Base-by-base conservation (phyloP, 2,888 invertebrate species). In the Nasonovia ribisnigri region DNA sequence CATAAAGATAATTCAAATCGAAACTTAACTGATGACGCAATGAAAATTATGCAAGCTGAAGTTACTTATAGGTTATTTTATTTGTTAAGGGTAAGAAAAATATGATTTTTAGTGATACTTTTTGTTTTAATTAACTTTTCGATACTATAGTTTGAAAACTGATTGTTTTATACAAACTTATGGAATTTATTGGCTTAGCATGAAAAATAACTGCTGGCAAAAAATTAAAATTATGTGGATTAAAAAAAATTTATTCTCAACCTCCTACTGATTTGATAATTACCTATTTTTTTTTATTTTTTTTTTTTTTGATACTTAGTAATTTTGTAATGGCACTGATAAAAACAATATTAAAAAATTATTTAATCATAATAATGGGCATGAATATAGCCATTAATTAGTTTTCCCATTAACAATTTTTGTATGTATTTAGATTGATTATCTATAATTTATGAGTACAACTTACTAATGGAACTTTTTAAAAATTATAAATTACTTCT, bases 11-110 rank as follows among this genome's bases (percentile, higher is more conserved):
- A 51, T 8, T 13, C 67, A 67, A 24, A 11, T 36, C 43, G 42
- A 24, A 51, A 24, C 1, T 3, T 93, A 29, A 67, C 48, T 48
- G 48, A 84, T 24, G 2, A 26, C n/a, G 90, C 90, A 29, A 8
- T 90, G 0, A 16, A 87, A 67, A 43, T n/a, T 24, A 0, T 90
- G 0, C 86, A 67, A 67, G 24, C 51, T 2, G 93, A 93, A 93
- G 86, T 93, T 48, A 90, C 93, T 29, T 90, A 67, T 48, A 93
- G 84, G 86, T 90, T 93, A 51, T 90, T 87, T 90, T 67, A 93
- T 90, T 93, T 93, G 84, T n/a, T 93, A 51, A 90, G 90, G 86
- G 90, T 93, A 90, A 84, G 84, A 60, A 60, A 57, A 91, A 26
- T 57, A 57, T 36, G 6, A 36, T 36, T 77, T 20, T 77, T 77